phyloP scores from a whole-genome alignment of 2,888 invertebrate species.

The Pemphredon lugubris region DNA sequence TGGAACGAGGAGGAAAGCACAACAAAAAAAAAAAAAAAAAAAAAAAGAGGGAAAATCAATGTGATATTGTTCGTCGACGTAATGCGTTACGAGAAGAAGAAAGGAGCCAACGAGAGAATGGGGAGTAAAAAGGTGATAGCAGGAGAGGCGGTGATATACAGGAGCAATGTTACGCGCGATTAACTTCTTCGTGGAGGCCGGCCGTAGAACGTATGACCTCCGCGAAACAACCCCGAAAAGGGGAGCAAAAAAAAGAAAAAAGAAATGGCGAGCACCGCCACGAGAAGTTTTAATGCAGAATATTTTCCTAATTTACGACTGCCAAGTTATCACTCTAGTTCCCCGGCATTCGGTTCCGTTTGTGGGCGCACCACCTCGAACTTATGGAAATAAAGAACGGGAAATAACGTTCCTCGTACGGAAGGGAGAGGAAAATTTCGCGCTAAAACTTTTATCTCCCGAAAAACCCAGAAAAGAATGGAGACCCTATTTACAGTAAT shows the following conservation, averaged over 20 bases:
- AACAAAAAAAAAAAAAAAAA: slow-evolving; percentile 10
- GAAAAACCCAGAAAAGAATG: background rate
- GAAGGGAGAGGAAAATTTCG: too few species aligned
- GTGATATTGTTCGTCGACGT: slow-evolving; percentile 39
- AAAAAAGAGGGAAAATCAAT: slow-evolving; percentile 36
- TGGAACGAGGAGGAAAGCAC: slow-evolving; percentile 12
- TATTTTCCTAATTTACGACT: slow-evolving; percentile 50
- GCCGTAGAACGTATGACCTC: slow-evolving; percentile 12
- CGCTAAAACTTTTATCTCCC: too few species aligned
- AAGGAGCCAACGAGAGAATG: slow-evolving; percentile 13
- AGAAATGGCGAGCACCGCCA: slow-evolving; percentile 9
- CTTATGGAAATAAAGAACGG: background rate
- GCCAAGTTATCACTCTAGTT: slow-evolving; percentile 25
- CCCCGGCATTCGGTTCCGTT: slow-evolving; percentile 13
- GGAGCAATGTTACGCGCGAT: slow-evolving; percentile 64
- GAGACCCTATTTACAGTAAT: background rate
- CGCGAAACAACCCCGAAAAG: slow-evolving; percentile 17
- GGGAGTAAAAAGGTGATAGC: background rate
- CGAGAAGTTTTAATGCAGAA: slow-evolving; percentile 39
- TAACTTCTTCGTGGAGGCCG: slow-evolving; percentile 47
- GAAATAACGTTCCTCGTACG: slow-evolving; percentile 7
- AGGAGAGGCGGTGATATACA: slow-evolving; percentile 42
- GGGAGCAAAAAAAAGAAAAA: background rate
- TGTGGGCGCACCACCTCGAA: background rate
- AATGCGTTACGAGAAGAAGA: slow-evolving; percentile 38